These are phyloP conservation scores for Columba guinea DNA, from an alignment of 2,797 vertebrate species.

Conservation along the genomic window DNA sequence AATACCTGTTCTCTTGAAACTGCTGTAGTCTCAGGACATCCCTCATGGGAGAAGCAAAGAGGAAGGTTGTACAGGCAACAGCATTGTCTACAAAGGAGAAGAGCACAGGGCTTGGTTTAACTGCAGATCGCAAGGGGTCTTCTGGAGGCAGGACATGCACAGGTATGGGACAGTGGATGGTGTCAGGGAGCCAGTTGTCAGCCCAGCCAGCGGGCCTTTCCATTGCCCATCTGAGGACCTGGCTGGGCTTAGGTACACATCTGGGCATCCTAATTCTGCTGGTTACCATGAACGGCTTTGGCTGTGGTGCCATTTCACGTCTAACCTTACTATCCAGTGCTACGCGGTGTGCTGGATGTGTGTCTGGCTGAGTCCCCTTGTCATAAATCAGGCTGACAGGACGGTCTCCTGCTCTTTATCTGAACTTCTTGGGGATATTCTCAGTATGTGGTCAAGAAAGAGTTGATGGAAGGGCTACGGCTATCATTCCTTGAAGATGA, in stretches of 20 bases:
- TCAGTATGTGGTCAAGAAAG: not conserved
- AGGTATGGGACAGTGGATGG: not conserved
- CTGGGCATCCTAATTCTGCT: not conserved
- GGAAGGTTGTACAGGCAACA: not conserved
- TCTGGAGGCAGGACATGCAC: not conserved
- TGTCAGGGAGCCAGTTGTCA: not conserved
- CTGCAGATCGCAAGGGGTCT: not conserved
- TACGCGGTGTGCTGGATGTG: not conserved
- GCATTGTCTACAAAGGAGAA: not conserved
- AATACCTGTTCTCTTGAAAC: not conserved
- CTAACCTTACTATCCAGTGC: not conserved
- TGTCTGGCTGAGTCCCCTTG: not conserved
- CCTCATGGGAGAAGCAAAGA: not conserved
- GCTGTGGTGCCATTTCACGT: not conserved
- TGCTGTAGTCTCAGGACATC: not conserved
- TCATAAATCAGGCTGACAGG: not conserved
- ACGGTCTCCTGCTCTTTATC: not conserved
- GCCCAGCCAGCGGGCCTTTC: not conserved
- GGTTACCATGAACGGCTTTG: not conserved
- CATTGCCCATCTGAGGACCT: not conserved
- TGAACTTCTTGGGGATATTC: slow-evolving; percentile 18
- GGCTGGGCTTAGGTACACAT: not conserved
- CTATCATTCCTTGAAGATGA: slow-evolving; percentile 34
- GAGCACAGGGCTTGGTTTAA: not conserved
- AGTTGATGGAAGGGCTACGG: slow-evolving; percentile 7